Conservation (phyloP, 2,113 vertebrate species). For the Gobio gobio region DNA sequence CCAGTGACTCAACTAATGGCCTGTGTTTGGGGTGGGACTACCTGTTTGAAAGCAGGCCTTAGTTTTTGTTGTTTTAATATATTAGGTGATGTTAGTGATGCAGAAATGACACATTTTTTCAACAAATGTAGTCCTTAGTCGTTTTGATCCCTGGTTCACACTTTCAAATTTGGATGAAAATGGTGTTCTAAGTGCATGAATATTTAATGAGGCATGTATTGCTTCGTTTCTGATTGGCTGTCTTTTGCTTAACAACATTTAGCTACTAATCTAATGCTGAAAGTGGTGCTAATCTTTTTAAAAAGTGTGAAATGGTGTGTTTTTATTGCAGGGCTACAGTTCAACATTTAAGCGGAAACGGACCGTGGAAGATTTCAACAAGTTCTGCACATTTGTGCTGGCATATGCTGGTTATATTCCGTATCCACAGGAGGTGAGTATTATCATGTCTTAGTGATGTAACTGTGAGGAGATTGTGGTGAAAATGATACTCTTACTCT, state of each 20-base stretch:
- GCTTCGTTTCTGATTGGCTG: not conserved
- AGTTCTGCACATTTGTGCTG: conserved; percentile 97
- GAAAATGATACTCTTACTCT: not conserved
- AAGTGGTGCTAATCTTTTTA: not conserved
- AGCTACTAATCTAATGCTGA: not conserved
- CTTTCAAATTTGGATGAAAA: not conserved
- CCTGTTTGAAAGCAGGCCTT: not conserved
- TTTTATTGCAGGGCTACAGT: conserved; percentile 80
- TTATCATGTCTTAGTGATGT: not conserved
- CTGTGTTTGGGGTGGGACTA: not conserved
- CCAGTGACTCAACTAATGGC: not conserved
- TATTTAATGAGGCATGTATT: not conserved
- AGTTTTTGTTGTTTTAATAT: not conserved
- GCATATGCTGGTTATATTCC: conserved; percentile 98
- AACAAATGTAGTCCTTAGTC: not conserved
- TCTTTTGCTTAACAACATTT: not conserved
- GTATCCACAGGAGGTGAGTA: conserved; percentile 91
- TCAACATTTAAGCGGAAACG: conserved; percentile 84
- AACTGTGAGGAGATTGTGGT: not conserved
- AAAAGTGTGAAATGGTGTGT: not conserved
- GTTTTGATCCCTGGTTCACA: not conserved
- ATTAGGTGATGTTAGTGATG: not conserved
- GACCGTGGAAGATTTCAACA: conserved; percentile 97
- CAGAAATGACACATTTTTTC: not conserved
- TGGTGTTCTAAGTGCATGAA: not conserved